A percentile compares a stretch with the other conserved stretches of the same genome.
phyloP scores from a whole-genome alignment of 2,113 vertebrate genomes.

The Proterorhinus semilunaris region DNA sequence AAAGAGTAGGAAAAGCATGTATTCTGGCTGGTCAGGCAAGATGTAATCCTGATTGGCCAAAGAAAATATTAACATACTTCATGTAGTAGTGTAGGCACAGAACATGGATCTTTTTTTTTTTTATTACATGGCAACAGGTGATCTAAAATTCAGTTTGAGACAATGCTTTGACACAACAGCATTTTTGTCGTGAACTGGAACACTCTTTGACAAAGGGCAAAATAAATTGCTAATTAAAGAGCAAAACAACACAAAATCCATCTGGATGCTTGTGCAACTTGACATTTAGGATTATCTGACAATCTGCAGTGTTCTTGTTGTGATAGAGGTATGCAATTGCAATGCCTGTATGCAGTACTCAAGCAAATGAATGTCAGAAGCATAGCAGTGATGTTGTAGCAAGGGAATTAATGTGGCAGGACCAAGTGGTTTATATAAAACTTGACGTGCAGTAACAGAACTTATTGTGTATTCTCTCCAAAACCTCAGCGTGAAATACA shows the following conservation, averaged over 20 bases:
- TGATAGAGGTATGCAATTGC: constrained; percentile 1
- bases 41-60: too few species aligned
- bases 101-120: neutral
- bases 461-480: too few species aligned
- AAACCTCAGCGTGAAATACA: constrained; percentile 27
- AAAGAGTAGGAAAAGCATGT: too few species aligned
- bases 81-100: neutral
- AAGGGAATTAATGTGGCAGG: too few species aligned
- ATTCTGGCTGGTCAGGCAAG: too few species aligned
- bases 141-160: neutral
- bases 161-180: neutral
- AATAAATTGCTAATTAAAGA: constrained; percentile 1
- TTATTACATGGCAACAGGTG: neutral
- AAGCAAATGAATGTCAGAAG: too few species aligned
- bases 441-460: too few species aligned
- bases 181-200: neutral
- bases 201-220: constrained; percentile 4
- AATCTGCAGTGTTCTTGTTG: neutral
- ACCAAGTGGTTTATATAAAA: too few species aligned
- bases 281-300: neutral
- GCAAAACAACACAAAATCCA: constrained; percentile 41
- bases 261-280: constrained; percentile 37
- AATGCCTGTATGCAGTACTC: too few species aligned
- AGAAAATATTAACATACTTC: neutral
- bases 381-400: too few species aligned